A percentile compares a stretch with the other conserved stretches of the same genome.
Evolutionary conservation across 2,888 invertebrate species (phyloP).

Genomic region (Thereva nobilitata): DNA sequence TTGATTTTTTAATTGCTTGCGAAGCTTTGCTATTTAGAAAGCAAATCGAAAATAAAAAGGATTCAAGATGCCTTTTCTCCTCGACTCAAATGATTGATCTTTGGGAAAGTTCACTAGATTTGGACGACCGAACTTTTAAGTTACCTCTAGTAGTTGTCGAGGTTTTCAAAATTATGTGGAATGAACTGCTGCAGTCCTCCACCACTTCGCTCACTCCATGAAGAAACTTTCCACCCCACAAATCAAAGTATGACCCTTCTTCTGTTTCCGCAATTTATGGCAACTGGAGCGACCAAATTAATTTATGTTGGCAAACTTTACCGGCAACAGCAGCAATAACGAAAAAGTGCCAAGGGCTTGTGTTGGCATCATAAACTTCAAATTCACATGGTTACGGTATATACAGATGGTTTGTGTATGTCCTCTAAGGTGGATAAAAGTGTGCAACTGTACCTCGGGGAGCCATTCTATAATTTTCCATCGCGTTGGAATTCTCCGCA

Average conservation of each 20-base stretch:
- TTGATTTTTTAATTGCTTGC: no score
- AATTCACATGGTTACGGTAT: conserved; percentile 27
- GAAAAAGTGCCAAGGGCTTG: conserved; percentile 32
- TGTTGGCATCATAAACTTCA: conserved; percentile 30
- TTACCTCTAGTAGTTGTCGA: no score
- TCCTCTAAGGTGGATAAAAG: conserved; percentile 31
- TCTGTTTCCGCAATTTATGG: conserved; percentile 28
- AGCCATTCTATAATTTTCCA: conserved; percentile 26
- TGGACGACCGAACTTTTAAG: no score
- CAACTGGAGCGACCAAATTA: conserved; percentile 38
- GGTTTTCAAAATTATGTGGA: no score
- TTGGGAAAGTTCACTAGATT: no score
- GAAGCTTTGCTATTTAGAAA: no score
- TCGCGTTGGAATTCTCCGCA: conserved; percentile 6
- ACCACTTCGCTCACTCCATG: conserved; percentile 18
- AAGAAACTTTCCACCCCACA: conserved; percentile 39
- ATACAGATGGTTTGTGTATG: conserved; percentile 23
- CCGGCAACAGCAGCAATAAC: conserved; percentile 38
- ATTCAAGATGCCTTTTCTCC: no score
- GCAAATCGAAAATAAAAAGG: no score
- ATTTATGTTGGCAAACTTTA: conserved; percentile 41
- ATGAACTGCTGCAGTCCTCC: conserved; percentile 2
- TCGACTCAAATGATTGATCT: no score
- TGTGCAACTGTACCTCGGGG: conserved; percentile 36
- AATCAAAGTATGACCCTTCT: conserved; percentile 40